Evolutionary conservation across 2,797 vertebrate genomes (phyloP).

Genomic region (Sphenodon punctatus): DNA sequence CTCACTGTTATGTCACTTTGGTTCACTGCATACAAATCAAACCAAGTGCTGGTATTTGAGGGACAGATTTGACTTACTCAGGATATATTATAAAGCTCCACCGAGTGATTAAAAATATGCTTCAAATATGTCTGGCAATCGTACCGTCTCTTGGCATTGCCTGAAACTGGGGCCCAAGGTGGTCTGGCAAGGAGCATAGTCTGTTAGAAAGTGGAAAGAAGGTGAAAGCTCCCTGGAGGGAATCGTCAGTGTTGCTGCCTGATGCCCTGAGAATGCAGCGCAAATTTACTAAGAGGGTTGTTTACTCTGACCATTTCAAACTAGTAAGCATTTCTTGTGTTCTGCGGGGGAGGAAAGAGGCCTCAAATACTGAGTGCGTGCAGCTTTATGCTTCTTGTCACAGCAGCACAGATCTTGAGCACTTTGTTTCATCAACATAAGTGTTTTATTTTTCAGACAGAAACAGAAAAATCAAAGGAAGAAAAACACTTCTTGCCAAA

Average conservation of each 20-base stretch:
- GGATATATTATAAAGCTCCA: background rate
- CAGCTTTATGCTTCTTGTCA: background rate
- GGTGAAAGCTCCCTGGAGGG: fast-evolving
- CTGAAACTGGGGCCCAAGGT: fast-evolving
- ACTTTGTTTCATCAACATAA: background rate
- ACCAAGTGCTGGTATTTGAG: background rate
- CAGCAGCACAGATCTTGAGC: background rate
- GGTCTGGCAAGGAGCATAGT: background rate
- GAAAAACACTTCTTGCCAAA: background rate
- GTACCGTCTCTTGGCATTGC: background rate
- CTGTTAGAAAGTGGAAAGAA: background rate
- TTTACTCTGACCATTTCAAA: background rate
- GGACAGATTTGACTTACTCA: background rate
- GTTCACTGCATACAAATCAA: no score
- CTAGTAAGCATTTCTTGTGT: background rate
- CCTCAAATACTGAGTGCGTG: background rate
- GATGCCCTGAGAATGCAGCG: background rate
- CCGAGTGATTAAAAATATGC: background rate
- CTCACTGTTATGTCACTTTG: no score
- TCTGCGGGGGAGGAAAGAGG: background rate
- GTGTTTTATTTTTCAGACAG: background rate
- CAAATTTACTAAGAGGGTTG: background rate
- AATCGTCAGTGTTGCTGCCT: background rate
- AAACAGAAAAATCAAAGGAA: background rate
- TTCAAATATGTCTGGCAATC: background rate